Percentiles rank a stretch among this genome's conserved stretches.
phyloP scores from a whole-genome alignment of 2,797 vertebrate species.

The Ambastaia sidthimunki region DNA sequence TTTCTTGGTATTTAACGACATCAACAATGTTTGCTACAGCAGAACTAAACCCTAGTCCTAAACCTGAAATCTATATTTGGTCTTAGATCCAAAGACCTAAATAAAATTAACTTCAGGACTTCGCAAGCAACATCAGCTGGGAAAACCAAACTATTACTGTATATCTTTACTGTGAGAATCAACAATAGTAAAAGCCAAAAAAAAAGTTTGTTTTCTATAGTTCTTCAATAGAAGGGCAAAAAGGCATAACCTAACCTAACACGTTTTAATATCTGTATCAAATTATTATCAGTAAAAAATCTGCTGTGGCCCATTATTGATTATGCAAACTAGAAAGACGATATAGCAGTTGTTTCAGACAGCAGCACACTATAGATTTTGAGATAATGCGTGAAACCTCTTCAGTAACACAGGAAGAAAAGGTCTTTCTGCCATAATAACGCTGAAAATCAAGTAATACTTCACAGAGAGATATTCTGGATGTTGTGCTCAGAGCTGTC shows the following conservation, averaged over 20 bases:
- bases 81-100: too few species aligned
- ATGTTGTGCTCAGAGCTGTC: slow-evolving; percentile 11
- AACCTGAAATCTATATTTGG: too few species aligned
- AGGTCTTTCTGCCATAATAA: not conserved
- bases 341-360: not conserved
- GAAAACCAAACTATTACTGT: too few species aligned
- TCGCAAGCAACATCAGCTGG: too few species aligned
- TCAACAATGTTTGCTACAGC: too few species aligned
- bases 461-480: not conserved
- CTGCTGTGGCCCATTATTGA: not conserved
- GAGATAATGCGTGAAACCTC: not conserved
- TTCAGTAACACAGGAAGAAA: not conserved
- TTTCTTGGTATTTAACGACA: too few species aligned
- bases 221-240: not conserved
- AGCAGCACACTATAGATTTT: not conserved
- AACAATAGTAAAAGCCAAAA: too few species aligned
- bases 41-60: too few species aligned
- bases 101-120: too few species aligned
- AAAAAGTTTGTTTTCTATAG: too few species aligned
- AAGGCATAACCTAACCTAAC: not conserved
- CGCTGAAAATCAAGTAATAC: not conserved
- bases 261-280: not conserved
- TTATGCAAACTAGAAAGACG: slow-evolving; percentile 7
- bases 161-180: too few species aligned
- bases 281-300: not conserved